phyloP scores from a whole-genome alignment of 2,888 invertebrate genomes.

The Holacanthella duospinosa region DNA sequence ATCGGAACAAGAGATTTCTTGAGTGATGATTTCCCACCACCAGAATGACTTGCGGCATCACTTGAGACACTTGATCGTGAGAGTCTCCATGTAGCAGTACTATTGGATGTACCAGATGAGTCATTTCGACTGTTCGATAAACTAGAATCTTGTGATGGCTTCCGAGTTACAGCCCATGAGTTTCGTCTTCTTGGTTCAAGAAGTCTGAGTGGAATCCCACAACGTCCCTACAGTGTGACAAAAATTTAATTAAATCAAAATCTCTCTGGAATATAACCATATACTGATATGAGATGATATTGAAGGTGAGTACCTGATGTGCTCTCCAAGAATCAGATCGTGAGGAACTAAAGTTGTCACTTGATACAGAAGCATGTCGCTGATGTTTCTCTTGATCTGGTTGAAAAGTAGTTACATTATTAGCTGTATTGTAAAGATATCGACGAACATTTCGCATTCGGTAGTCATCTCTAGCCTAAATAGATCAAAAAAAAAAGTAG shows the following conservation, averaged over 20 bases:
- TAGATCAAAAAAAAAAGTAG: neutral
- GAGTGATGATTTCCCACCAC: constrained; percentile 33
- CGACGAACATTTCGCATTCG: constrained; percentile 36
- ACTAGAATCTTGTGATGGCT: constrained; percentile 85
- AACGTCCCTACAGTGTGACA: constrained; percentile 47
- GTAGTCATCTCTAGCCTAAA: constrained; percentile 31
- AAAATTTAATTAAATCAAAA: constrained; percentile 8
- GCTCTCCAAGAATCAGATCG: constrained; percentile 73
- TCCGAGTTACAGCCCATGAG: constrained; percentile 80
- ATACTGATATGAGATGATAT: neutral
- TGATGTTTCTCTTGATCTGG: constrained; percentile 46
- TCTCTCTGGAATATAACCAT: neutral
- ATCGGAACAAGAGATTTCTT: constrained; percentile 34
- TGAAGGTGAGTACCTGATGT: constrained; percentile 19
- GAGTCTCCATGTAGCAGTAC: constrained; percentile 79
- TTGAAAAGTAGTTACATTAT: constrained; percentile 25
- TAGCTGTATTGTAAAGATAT: constrained; percentile 32
- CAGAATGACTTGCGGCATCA: constrained; percentile 42
- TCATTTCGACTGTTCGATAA: constrained; percentile 81
- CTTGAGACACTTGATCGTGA: constrained; percentile 70
- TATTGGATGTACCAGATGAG: constrained; percentile 78
- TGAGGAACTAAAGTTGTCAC: constrained; percentile 80
- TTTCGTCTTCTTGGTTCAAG: constrained; percentile 67
- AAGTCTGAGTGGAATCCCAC: constrained; percentile 63
- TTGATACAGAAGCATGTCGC: constrained; percentile 64